Evolutionary conservation across 1,140 invertebrate species (phyloP), one percentile per base, ranked within the genome.

Genomic region (Drosophila mauritiana): DNA sequence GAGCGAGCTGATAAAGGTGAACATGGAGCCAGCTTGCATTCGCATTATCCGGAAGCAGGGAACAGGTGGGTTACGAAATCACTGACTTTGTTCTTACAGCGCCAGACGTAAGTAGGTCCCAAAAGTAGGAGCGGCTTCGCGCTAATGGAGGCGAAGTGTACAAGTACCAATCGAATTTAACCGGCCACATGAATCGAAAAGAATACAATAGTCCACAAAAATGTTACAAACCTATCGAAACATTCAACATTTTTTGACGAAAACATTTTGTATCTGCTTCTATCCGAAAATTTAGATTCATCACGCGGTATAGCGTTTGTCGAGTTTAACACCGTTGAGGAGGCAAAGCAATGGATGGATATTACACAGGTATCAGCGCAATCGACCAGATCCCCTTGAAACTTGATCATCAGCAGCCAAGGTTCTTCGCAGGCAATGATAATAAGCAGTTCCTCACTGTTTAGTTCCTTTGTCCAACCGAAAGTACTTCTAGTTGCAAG

Each of bases 281-380:
- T 94, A 91, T 91, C 86, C 88, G 64, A 80, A 86, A 90, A 94
- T 94, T 94, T 95, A 96, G 96, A 96, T 95, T 94, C 95, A 93
- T 97, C 96, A 93, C 95, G 97, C 93, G 97, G 96, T 93, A 97
- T 98, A 95, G 97, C 97, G 93, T 98, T 98, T 95, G 96, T 98
- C 93, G 98, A 98, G 94, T 99, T 99, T 96, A 94, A 95, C 93
- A 96, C 96, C 93, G 94, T 97, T 91, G 95, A 95, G 93, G 97
- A 98, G 94, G 97, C 98, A 82, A 95, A 95, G 93, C 95, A 95
- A 86, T 98, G 97, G 97, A 98, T 98, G 96, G 97, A 98, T 93
- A 94, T 95, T 93, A 98, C 97, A 95, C 96, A 98, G 96, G 97
- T 98, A 96, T 93, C 93, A 78, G 69, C 80, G 75, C 62, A 78